These are phyloP conservation scores for Drosophila merina DNA, from an alignment of 2,888 invertebrate species.

Conservation along the genomic window DNA sequence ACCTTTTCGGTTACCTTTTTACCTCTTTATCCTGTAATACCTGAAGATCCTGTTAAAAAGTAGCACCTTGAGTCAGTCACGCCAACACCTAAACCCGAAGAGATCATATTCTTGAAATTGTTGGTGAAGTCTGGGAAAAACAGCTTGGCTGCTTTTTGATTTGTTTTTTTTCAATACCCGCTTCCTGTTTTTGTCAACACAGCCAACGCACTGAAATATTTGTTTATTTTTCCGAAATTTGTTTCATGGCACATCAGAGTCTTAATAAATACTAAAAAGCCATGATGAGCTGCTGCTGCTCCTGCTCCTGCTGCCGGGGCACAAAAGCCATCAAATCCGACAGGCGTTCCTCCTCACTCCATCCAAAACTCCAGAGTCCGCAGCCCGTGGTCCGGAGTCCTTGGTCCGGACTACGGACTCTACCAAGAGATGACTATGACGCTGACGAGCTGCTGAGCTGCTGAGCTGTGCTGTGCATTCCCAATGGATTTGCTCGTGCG, in stretches of 20 bases:
- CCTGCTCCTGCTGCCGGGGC: constrained; percentile 17
- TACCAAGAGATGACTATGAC: constrained; percentile 87
- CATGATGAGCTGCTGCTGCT: constrained; percentile 56
- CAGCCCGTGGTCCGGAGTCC: background rate
- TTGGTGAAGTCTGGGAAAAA: constrained; percentile 1
- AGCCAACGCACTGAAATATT: constrained; percentile 46
- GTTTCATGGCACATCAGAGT: constrained; percentile 55
- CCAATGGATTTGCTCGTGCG: constrained; percentile 77
- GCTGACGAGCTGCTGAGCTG: constrained; percentile 86
- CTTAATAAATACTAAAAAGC: constrained; percentile 68
- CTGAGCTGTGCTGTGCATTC: constrained; percentile 60
- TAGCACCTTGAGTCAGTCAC: constrained; percentile 1
- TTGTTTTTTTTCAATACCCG: constrained; percentile 12
- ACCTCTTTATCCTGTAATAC: background rate
- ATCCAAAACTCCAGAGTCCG: constrained; percentile 7
- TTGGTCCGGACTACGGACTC: background rate
- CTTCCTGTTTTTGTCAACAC: constrained; percentile 16
- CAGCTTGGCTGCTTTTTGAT: constrained; percentile 4
- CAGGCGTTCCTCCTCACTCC: constrained; percentile 8
- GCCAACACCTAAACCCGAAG: background rate
- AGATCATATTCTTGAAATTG: background rate
- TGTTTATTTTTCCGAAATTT: constrained; percentile 46
- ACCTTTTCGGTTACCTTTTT: background rate
- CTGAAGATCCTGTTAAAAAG: background rate
- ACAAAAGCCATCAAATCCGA: constrained; percentile 54